Evolutionary conservation across 2,113 vertebrate genomes (phyloP).

Genomic region (Lamprotornis superbus): DNA sequence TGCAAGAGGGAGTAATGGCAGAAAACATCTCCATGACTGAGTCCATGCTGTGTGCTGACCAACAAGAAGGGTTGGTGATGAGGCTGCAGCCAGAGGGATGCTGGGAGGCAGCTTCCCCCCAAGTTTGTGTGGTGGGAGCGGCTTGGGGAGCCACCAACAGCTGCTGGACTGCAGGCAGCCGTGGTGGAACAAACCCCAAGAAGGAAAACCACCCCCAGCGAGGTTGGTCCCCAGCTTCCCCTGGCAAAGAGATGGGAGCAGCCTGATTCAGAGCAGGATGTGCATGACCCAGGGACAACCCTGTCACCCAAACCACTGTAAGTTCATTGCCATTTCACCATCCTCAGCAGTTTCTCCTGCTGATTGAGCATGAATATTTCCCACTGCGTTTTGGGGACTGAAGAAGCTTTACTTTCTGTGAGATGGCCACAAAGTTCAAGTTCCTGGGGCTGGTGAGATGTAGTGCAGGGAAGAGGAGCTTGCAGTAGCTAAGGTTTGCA

Average conservation of each 20-base stretch:
- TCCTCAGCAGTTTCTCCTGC: neutral
- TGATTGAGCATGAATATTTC: neutral
- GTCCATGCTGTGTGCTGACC: neutral
- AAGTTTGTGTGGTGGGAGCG: fast-evolving
- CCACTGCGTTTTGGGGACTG: fast-evolving
- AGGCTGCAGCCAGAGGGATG: neutral
- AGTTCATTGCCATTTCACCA: neutral
- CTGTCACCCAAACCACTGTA: neutral
- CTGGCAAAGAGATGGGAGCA: neutral
- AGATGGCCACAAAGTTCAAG: neutral
- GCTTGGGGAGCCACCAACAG: neutral
- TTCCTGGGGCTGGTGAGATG: fast-evolving
- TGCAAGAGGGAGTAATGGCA: neutral
- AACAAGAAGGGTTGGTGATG: fast-evolving
- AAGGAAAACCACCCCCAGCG: fast-evolving
- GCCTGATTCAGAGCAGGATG: neutral
- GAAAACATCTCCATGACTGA: neutral
- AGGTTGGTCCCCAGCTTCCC: neutral
- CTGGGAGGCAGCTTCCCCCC: neutral
- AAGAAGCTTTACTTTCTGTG: neutral
- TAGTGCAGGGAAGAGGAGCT: neutral
- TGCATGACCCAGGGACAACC: neutral
- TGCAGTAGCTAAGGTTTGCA: neutral
- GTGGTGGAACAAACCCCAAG: fast-evolving
- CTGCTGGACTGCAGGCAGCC: neutral